These are phyloP conservation scores for Chloropsis cyanopogon DNA, from an alignment of 2,113 vertebrate species.

Conservation along the genomic window DNA sequence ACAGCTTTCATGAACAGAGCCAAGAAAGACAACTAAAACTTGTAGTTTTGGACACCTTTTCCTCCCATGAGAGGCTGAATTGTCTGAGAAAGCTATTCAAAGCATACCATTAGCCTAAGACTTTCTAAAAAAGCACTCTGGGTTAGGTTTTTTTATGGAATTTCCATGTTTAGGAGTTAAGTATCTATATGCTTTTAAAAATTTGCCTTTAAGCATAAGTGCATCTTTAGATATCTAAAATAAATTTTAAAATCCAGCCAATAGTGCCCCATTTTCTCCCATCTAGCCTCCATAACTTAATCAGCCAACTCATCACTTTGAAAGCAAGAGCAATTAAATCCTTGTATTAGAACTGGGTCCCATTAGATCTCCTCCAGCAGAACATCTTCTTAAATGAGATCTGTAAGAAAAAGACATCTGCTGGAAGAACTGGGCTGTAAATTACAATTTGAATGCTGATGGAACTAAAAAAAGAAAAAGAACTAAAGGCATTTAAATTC, in stretches of 20 bases:
- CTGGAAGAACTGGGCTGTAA: conserved; percentile 42
- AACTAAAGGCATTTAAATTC: conserved; percentile 26
- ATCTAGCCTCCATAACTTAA: conserved; percentile 19
- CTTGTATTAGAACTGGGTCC: conserved; percentile 1
- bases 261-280: not conserved
- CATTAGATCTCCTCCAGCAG: conserved; percentile 25
- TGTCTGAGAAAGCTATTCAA: not conserved
- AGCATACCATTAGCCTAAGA: not conserved
- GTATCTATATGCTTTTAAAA: not conserved
- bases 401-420: conserved; percentile 28
- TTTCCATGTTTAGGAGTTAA: not conserved
- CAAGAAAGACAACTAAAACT: not conserved
- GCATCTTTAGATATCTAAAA: not conserved
- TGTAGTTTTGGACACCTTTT: not conserved
- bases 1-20: not conserved
- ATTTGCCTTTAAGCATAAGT: not conserved
- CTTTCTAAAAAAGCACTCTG: not conserved
- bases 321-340: conserved; percentile 49
- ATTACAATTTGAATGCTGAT: conserved; percentile 55
- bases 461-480: not conserved
- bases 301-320: conserved; percentile 53
- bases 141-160: not conserved
- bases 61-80: not conserved
- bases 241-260: not conserved
- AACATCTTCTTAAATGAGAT: conserved; percentile 36